Evolutionary conservation across 2,888 invertebrate species (phyloP).

Genomic region (Platypus cylindrus): DNA sequence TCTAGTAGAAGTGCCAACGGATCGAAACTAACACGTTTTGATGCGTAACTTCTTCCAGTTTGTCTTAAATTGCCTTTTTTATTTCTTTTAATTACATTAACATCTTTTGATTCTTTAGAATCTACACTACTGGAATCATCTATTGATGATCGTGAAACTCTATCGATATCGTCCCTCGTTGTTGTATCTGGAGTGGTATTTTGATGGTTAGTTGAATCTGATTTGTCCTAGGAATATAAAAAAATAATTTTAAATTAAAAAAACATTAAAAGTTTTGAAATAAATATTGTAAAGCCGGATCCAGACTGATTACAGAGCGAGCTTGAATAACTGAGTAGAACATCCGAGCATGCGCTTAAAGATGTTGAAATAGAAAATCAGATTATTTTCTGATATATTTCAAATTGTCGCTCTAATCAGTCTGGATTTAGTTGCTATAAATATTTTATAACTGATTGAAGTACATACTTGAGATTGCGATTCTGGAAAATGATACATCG

Average conservation of each 20-base stretch:
- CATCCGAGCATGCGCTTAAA: too few relatives aligned
- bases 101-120: slow-evolving; percentile 22
- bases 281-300: too few relatives aligned
- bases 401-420: too few relatives aligned
- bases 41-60: slow-evolving; percentile 51
- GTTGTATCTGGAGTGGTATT: slow-evolving; percentile 7
- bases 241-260: too few relatives aligned
- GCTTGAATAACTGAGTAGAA: too few relatives aligned
- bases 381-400: too few relatives aligned
- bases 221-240: slow-evolving; percentile 5
- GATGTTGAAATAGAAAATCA: too few relatives aligned
- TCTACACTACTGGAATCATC: slow-evolving; percentile 17
- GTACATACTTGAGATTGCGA: too few relatives aligned
- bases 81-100: slow-evolving; percentile 50
- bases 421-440: too few relatives aligned
- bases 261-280: too few relatives aligned
- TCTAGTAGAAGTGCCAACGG: slow-evolving; percentile 91
- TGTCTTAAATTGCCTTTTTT: slow-evolving; percentile 73
- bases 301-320: too few relatives aligned
- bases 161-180: slow-evolving; percentile 24
- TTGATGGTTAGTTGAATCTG: slow-evolving; percentile 3
- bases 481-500: slow-evolving; percentile 61
- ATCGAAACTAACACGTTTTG: slow-evolving; percentile 90
- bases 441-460: too few relatives aligned
- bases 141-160: slow-evolving; percentile 17